Evolutionary conservation across 23 tunicate species (phyloP).

Genomic region (Ascidia mentula): DNA sequence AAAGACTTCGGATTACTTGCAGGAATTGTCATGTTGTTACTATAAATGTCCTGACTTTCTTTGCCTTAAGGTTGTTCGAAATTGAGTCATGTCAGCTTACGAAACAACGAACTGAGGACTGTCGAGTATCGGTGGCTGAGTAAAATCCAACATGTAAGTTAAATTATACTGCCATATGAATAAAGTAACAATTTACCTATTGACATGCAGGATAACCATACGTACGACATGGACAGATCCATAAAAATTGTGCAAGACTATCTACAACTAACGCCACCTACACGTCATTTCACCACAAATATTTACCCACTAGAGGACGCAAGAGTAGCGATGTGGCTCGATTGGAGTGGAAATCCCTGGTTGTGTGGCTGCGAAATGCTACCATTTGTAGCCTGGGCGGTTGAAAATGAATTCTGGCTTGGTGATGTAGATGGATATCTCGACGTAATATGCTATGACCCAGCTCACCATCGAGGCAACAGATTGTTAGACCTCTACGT

Average conservation of each 20-base stretch:
- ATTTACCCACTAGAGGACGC: neutral
- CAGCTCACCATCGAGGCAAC: constrained; percentile 9
- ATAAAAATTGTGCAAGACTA: neutral
- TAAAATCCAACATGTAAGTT: neutral
- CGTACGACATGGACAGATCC: neutral
- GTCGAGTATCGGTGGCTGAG: constrained; percentile 27
- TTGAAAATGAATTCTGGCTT: constrained; percentile 23
- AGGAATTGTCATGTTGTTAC: too few species aligned
- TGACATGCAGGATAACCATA: neutral
- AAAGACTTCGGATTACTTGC: too few species aligned
- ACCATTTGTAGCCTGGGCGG: constrained; percentile 39
- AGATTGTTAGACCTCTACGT: constrained; percentile 28
- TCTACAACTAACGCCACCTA: neutral
- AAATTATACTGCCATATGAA: neutral
- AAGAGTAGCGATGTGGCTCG: constrained; percentile 18
- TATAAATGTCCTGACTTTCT: too few species aligned
- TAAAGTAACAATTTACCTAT: neutral
- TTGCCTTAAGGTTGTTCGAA: constrained; percentile 23
- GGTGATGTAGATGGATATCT: constrained; percentile 37
- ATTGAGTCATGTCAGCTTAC: constrained; percentile 42
- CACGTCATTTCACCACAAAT: neutral
- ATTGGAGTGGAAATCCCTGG: constrained; percentile 75
- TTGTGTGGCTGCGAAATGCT: constrained; percentile 55
- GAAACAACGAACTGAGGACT: constrained; percentile 40
- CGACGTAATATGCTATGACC: constrained; percentile 50